phyloP scores from a whole-genome alignment of 2,797 vertebrate species.

The Oceanodroma leucorhoa region DNA sequence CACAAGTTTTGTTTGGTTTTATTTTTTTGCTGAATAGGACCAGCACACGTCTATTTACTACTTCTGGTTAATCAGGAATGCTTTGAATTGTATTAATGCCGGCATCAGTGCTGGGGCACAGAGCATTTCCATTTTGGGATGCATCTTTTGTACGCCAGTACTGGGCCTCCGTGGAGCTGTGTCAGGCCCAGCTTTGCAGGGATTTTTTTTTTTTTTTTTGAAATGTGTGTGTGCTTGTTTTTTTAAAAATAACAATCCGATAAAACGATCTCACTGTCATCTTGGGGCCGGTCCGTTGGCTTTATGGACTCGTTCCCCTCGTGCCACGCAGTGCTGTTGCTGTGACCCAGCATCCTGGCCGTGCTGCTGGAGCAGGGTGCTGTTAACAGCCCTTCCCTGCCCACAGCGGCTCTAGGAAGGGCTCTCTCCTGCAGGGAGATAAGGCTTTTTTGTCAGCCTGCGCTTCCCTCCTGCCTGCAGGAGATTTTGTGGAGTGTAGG shows the following conservation, averaged over 20 bases:
- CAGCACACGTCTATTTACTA: conserved; percentile 69
- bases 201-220: not conserved
- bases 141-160: conserved; percentile 23
- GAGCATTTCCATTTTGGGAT: conserved; percentile 67
- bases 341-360: not conserved
- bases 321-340: not conserved
- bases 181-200: not conserved
- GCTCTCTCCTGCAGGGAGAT: not conserved
- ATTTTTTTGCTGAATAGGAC: conserved; percentile 63
- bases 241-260: not conserved
- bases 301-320: not conserved
- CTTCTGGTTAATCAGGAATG: conserved; percentile 65
- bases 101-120: not conserved
- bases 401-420: not conserved
- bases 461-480: not conserved
- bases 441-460: not conserved
- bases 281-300: rapidly evolving
- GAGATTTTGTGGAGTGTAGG: not conserved
- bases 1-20: conserved; percentile 63
- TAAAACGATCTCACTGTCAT: not conserved
- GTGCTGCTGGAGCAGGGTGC: not conserved
- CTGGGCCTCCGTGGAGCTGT: conserved; percentile 12
- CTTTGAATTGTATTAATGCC: conserved; percentile 52
- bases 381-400: not conserved
- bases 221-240: not conserved